These are phyloP conservation scores for Andrena minutula DNA, from an alignment of 2,888 invertebrate genomes.

Conservation along the genomic window DNA sequence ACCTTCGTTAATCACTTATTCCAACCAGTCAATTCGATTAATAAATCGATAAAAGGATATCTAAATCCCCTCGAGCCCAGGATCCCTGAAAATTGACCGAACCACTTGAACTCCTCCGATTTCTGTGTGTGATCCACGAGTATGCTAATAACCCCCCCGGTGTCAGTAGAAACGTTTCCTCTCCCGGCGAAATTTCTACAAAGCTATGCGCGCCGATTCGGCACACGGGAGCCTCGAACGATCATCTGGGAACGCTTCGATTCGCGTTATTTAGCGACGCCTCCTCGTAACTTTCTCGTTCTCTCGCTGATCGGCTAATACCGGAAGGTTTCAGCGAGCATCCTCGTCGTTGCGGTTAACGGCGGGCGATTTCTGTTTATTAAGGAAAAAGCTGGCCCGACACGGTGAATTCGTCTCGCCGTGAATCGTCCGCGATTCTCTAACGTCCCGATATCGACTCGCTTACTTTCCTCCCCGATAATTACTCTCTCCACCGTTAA, in stretches of 20 bases:
- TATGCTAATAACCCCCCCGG: slow-evolving; percentile 2
- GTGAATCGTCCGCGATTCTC: slow-evolving; percentile 3
- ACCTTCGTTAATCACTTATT: background rate
- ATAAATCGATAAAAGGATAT: background rate
- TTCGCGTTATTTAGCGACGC: slow-evolving; percentile 20
- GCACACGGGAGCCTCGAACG: slow-evolving; percentile 21
- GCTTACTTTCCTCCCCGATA: background rate
- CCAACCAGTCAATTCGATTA: background rate
- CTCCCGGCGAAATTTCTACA: background rate
- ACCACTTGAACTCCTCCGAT: background rate
- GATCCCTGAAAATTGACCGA: background rate
- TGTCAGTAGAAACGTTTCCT: background rate
- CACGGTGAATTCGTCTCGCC: slow-evolving; percentile 15
- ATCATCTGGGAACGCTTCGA: slow-evolving; percentile 26
- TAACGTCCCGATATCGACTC: background rate
- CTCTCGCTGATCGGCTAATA: slow-evolving; percentile 41
- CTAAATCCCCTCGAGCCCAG: background rate
- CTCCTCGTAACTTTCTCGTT: slow-evolving; percentile 57
- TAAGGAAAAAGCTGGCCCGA: slow-evolving; percentile 3
- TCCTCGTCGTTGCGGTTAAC: slow-evolving; percentile 20
- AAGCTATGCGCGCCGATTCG: slow-evolving; percentile 20
- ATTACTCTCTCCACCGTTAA: background rate
- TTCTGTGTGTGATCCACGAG: too few species aligned
- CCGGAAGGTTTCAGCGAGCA: slow-evolving; percentile 41
- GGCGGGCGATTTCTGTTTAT: slow-evolving; percentile 26